Conservation (phyloP, 2,797 vertebrate genomes). For the Crax fasciolata region DNA sequence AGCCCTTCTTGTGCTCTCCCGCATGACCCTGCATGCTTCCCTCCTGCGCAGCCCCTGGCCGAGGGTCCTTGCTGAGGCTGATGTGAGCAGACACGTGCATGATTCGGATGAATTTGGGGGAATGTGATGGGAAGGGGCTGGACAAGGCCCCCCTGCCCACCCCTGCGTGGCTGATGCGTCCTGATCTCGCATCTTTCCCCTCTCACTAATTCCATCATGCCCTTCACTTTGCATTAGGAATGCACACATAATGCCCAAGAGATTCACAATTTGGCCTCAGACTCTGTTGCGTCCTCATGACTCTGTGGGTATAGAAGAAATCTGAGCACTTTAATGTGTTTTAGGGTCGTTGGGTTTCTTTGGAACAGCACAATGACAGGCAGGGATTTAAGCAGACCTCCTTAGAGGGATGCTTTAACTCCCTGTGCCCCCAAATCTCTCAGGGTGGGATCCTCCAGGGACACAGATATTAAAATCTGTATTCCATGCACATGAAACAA, state of each 20-base stretch:
- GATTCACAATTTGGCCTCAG: background rate
- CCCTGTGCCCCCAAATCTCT: background rate
- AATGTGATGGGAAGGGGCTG: background rate
- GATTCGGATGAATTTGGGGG: background rate
- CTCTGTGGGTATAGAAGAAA: fast-evolving
- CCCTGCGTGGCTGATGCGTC: background rate
- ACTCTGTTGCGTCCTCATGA: fast-evolving
- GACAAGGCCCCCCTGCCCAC: background rate
- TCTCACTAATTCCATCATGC: background rate
- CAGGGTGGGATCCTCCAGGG: background rate
- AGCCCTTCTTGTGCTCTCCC: background rate
- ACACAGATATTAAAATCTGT: background rate
- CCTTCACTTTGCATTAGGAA: background rate
- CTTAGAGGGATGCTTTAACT: background rate
- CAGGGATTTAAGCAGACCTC: background rate
- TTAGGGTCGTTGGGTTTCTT: fast-evolving
- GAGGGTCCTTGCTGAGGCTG: background rate
- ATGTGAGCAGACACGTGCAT: background rate
- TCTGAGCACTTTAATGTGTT: background rate
- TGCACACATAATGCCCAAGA: fast-evolving
- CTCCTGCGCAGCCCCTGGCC: background rate
- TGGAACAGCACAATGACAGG: fast-evolving
- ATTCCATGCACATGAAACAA: background rate
- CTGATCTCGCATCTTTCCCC: background rate
- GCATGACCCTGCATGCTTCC: background rate